These are phyloP conservation scores for Callipepla squamata DNA, from an alignment of 2,113 vertebrate genomes.

Conservation along the genomic window DNA sequence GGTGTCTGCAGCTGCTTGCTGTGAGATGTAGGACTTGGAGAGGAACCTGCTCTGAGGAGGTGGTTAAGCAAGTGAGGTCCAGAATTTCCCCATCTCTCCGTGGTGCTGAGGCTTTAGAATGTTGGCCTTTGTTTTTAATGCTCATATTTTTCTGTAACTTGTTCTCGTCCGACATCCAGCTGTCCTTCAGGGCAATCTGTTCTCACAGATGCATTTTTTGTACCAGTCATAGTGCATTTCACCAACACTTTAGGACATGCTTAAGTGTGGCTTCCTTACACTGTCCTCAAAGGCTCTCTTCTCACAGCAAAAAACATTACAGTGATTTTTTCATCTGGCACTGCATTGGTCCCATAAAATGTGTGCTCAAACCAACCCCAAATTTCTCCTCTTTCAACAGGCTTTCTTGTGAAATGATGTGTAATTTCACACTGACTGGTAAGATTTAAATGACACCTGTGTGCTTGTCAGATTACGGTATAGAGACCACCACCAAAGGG, in stretches of 20 bases:
- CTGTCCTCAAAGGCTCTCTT: not conserved
- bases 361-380: not conserved
- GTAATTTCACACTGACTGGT: not conserved
- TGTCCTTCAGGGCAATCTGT: not conserved
- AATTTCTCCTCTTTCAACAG: not conserved
- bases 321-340: not conserved
- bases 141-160: not conserved
- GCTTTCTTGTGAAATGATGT: not conserved
- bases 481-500: not conserved
- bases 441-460: not conserved
- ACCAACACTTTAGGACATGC: too few relatives aligned
- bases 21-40: not conserved
- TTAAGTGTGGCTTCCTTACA: not conserved
- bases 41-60: not conserved
- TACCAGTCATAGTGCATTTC: not conserved
- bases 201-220: not conserved
- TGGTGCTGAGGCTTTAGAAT: not conserved
- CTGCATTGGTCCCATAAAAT: not conserved
- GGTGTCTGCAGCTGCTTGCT: not conserved
- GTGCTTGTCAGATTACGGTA: not conserved
- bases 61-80: not conserved
- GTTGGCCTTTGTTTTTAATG: not conserved
- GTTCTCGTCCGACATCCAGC: not conserved
- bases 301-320: not conserved
- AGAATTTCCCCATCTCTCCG: not conserved